Evolutionary conservation across 1,140 invertebrate species (phyloP), one percentile per base, ranked within the genome.

Genomic region (Lepidurus couesii): DNA sequence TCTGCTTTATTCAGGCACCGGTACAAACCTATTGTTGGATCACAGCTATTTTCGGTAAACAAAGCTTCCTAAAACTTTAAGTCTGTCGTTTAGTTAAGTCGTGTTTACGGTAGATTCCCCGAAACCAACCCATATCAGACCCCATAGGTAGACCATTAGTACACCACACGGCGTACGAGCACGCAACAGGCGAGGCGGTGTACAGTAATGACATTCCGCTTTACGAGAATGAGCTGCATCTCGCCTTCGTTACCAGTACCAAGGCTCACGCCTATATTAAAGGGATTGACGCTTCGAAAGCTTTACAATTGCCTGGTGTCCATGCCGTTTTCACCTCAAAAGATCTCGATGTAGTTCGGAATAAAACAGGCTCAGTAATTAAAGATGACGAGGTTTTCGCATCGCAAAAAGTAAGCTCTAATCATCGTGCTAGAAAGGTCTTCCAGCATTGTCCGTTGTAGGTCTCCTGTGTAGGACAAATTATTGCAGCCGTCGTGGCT

Each of bases 191-290:
- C 10, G 95, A 98, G 87, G 96, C 96, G 7, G 85, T 94, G 47
- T 98, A 98, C 84, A 91, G 92, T 81, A 95, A 97, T 85, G 97
- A 98, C 83, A 90, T 96, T 79, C 94, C 94, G 0, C 84, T 84
- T 76, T 87, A 89, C 74, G 86, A 90, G 81, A 88, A 90, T 42
- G 93, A 96, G 84, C 84, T 96, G 1, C 94, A 91, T 82, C 84
- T 96, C 81, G 89, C 89, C 1, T 86, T 95, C 7, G 92, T 97
- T 0, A 82, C 92, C 0, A 96, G 95, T 80, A 91, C 89, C 2
- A 90, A 90, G 86, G 87, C 95, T 3, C 90, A 93, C 84, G 96
- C 95, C 3, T 91, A 90, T 84, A 91, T 98, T 78, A 79, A 91
- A 16, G 88, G 86, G 21, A 88, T 96, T 74, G 91, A 98, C 86